Base-by-base conservation (phyloP, 2,888 invertebrate genomes). In the Thelaira solivaga region DNA sequence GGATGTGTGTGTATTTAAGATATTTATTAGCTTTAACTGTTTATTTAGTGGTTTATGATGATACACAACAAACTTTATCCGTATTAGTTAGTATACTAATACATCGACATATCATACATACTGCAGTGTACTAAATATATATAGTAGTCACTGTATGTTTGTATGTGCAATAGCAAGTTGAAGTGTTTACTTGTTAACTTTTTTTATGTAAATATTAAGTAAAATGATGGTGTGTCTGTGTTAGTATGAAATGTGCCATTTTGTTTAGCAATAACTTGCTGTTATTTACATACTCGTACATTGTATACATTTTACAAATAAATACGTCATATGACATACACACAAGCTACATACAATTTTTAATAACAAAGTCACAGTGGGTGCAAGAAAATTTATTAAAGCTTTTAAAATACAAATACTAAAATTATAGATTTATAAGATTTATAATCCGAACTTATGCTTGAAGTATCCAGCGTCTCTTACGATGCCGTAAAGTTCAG, bases 1-100 rank as follows among this genome's bases (percentile, higher is more conserved):
- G 7, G 18, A 11, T 31, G 7, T 41, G 22, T 10, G 4, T 49
- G 10, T 20, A 22, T 34, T n/a, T 64, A 20, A 8, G 16, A 7
- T 16, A 41, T 24, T 24, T 73, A 57, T 73, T 64, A 57, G 41
- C 49, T 45, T 45, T 49, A 68, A 51, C 55, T 77, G 72, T 77
- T 77, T 73, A 34, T 51, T 68, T 73, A 68, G 72, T 36, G 72
- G 57, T 68, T 62, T 62, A 67, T 62, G 62, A 64, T 57, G 43
- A 41, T 47, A 34, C 45, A 39, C 31, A 61, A 45, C 13, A 62
- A 72, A 72, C 62, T 34, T 36, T 36, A 8, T 5, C 29, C 11
- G n/a, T 22, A 13, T 67, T 41, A 41, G 13, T n/a, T n/a, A n/a
- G 22, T 13, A 36, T 11, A 36, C 53, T 45, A 10, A 26, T 41